Evolutionary conservation across 2,797 vertebrate species (phyloP), one percentile per base, ranked within the genome.

Genomic region (Enteromius trimaculatus): DNA sequence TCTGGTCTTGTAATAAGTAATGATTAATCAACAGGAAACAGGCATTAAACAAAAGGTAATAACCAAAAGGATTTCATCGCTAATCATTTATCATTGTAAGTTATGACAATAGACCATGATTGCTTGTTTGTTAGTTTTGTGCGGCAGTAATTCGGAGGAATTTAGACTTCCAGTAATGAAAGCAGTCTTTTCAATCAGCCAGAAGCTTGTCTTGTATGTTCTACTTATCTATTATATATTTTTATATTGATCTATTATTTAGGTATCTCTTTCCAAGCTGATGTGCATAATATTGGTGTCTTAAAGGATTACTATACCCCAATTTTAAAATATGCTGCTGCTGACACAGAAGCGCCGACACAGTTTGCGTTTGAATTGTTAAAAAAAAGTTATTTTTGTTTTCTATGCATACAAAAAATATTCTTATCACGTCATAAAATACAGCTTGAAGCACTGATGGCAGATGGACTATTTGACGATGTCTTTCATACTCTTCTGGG

Each of bases 31-130:
- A 81, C 80, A 74, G 69, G 69, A 72, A 81, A 49, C 14, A 0
- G 21, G 79, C 55, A 55, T 81, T 74, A 68, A 64, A 81, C 55
- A 81, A 81, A 81, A 81, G 55, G 29, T 64, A 81, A 37, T 26
- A 51, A 74, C 69, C 14, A 16, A 72, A 81, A 26, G 21, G 42
- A n/a, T 74, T 81, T 51, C 16, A 81, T 21, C 3, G 14, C 55
- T 74, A 81, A 74, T 81, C 69, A 81, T 74, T 81, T 74, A 65
- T 74, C 80, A 74, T 81, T 81, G 70, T 81, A 60, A 26, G 58
- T 39, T 81, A 65, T 65, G 58, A 74, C 69, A 81, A 81, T 72
- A 81, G 58, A 34, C 16, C 42, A 34, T 64, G 69, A 81, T 81
- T 81, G 70, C 55, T 39, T n/a, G 58, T 49, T 80, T 80, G 79